Conservation (phyloP, 2,797 vertebrate genomes). For the Stomatorhinus walkeri region DNA sequence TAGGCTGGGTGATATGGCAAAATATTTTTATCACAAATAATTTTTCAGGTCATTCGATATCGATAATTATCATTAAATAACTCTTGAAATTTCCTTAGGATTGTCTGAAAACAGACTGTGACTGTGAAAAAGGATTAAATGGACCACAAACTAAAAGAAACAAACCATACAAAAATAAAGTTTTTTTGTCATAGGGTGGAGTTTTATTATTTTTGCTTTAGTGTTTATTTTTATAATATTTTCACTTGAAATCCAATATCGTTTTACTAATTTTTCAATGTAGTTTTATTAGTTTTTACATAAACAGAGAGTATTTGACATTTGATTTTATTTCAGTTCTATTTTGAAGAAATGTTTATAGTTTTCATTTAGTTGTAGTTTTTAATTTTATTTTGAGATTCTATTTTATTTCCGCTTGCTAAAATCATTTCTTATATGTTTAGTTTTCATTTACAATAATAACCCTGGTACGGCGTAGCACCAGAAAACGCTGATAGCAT, state of each 20-base stretch:
- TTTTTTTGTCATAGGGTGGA: background rate
- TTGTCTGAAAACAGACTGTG: background rate
- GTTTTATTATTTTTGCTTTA: background rate
- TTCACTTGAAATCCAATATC: background rate
- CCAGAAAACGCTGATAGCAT: no score
- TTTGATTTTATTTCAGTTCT: no score
- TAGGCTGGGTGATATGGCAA: background rate
- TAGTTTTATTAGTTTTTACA: background rate
- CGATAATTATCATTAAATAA: no score
- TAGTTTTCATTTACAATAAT: no score
- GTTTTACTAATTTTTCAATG: background rate
- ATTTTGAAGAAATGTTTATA: no score
- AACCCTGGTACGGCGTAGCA: no score
- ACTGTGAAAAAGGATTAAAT: background rate
- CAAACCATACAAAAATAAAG: background rate
- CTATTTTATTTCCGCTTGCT: no score
- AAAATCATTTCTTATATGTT: no score
- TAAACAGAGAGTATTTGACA: background rate
- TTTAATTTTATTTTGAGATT: no score
- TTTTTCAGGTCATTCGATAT: background rate
- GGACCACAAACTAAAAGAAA: background rate
- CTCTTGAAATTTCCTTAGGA: background rate
- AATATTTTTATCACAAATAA: background rate
- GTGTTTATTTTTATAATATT: background rate
- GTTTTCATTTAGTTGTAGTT: no score